Base-by-base conservation (phyloP, 2,888 invertebrate genomes). In the Orthonevra nobilis region DNA sequence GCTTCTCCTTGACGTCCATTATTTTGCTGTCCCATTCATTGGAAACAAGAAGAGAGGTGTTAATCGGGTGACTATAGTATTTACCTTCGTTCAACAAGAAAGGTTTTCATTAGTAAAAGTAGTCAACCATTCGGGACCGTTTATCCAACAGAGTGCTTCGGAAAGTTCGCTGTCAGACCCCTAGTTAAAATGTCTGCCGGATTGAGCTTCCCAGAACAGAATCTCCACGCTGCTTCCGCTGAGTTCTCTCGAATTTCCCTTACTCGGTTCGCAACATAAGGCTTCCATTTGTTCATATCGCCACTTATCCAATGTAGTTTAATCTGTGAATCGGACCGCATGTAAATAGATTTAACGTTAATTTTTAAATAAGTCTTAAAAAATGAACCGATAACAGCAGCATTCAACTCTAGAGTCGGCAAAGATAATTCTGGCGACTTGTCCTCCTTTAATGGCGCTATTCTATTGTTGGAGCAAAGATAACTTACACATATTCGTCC, bases 321-420 rank as follows among this genome's bases (percentile, higher is more conserved):
- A 6, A 66, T 74, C 17, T 66, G 66, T 0, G 66, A 74, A 9
- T 74, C 46, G n/a, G 66, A 50, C 44, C 42, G 66, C 1, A 74
- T 12, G 6, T 64, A 23, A 1, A 23, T 5, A 3, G 58, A 19
- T 42, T 54, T 63, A n/a, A 44, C 12, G 2, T 28, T 9, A 2
- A 40, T 38, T 12, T 15, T 36, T 0, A 75, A n/a, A 3, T 75
- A 75, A n/a, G n/a, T n/a, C 6, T 1, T 1, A 9, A 28, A 61
- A 14, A 75, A 10, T 10, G 64, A 46, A 1, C 63, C 52, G 6
- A 70, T 50, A 14, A 66, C 19, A 10, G 44, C 52, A 0, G 64
- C 52, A 2, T 52, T 52, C 2, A 64, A 30, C 34, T 66, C 60
- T 23, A 74, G 32, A 9, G 58, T 74, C 4, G 52, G 74, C 4